A percentile compares a stretch with the other conserved stretches of the same genome.
phyloP scores from a whole-genome alignment of 2,888 invertebrate species.

The Conomelus anceps region DNA sequence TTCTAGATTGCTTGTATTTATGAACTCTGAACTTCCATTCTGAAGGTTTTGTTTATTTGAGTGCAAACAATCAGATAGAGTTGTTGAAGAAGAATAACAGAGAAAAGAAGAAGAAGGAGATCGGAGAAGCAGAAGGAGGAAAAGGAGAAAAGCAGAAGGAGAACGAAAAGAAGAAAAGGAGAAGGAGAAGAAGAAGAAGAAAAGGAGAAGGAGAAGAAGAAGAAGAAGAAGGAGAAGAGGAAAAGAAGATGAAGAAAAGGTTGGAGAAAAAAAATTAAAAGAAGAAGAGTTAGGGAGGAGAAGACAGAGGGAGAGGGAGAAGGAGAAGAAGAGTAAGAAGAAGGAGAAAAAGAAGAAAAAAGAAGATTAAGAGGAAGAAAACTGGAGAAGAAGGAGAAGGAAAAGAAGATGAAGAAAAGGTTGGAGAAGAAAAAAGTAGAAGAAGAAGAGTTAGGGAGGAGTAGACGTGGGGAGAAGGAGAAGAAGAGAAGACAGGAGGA shows the following conservation, averaged over 20 bases:
- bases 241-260: too few relatives aligned
- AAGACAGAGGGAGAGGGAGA: neutral
- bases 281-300: neutral
- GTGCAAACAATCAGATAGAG: too few relatives aligned
- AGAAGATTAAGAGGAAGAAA: too few relatives aligned
- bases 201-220: neutral
- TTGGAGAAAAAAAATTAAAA: neutral
- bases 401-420: too few relatives aligned
- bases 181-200: neutral
- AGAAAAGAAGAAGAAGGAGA: neutral
- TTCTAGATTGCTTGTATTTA: neutral
- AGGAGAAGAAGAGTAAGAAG: too few relatives aligned
- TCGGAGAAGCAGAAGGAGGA: too few relatives aligned
- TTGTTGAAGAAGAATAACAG: neutral
- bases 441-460: too few relatives aligned
- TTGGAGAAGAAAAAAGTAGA: too few relatives aligned
- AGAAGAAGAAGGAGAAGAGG: too few relatives aligned
- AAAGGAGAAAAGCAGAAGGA: neutral
- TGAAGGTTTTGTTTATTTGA: neutral
- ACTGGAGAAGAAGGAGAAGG: too few relatives aligned
- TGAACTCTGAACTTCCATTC: neutral
- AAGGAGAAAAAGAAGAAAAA: too few relatives aligned
- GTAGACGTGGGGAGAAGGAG: too few relatives aligned
- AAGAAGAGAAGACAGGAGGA: neutral
- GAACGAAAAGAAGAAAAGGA: neutral